Evolutionary conservation across 2,888 invertebrate species (phyloP), one percentile per base, ranked within the genome.

Genomic region (Germaria angustata): DNA sequence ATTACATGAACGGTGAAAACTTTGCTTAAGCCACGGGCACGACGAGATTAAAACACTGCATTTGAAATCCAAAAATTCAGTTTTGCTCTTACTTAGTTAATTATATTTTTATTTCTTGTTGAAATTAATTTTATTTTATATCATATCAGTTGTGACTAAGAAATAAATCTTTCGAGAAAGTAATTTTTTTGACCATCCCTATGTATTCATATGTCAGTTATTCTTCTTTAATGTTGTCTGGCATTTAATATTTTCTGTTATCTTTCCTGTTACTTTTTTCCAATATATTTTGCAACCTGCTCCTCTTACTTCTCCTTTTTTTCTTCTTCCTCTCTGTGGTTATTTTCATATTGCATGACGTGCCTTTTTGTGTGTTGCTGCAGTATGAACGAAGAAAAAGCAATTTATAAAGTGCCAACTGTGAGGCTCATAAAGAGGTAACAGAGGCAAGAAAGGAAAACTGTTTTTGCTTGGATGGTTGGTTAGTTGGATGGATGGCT

Each of bases 361-460:
- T 59, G 66, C 39, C 57, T 44, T 66, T 65, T 46, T 66, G 13
- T 66, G 13, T 75, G 57, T 34, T 72, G 68, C 63, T 65, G 77
- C 81, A 81, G 71, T 66, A 49, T 76, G 77, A 66, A 51, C 61
- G 75, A 44, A 51, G 46, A 79, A 78, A 82, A 82, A 82, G 79
- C 81, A 82, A 82, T 82, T 82, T 82, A 82, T 82, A 79, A 82
- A 75, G 81, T 82, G 81, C 79, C 81, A 78, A 82, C 75, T 59
- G 65, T 68, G 44, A 8, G 75, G 57, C 20, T 65, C 17, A 24
- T 55, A 75, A 51, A 75, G 77, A 79, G 75, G 69, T 65, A 41
- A 65, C 13, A 69, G 69, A 32, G 49, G 49, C 55, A 73, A 57
- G 39, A 28, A 53, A 53, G 49, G 61, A 73, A 68, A 73, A 68